phyloP scores from a whole-genome alignment of 2,113 vertebrate species.

The Sinocyclocheilus grahami region DNA sequence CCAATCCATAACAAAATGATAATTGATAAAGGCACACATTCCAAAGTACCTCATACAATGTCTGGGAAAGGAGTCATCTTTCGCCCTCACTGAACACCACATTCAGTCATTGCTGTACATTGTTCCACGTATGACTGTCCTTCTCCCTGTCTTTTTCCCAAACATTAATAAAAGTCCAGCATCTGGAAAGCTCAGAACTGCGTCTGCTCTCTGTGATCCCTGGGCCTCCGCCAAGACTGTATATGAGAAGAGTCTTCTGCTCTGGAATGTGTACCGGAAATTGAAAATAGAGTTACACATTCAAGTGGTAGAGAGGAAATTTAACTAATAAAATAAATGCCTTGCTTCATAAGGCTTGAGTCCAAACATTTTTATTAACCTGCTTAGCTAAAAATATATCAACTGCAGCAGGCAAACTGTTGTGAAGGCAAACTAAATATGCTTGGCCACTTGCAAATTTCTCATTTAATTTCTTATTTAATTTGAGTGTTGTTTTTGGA shows the following conservation, averaged over 20 bases:
- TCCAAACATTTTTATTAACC: slow-evolving; percentile 45
- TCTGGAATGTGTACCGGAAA: slow-evolving; percentile 51
- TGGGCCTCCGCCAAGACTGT: slow-evolving; percentile 33
- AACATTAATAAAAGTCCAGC: slow-evolving; percentile 48
- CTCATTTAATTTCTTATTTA: background rate
- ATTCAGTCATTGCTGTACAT: slow-evolving; percentile 36
- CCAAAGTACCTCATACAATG: background rate
- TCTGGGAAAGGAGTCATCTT: slow-evolving; percentile 36
- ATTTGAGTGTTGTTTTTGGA: background rate
- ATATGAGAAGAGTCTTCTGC: slow-evolving; percentile 46
- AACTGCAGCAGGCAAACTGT: background rate
- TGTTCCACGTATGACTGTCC: slow-evolving; percentile 35
- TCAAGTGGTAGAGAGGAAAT: slow-evolving; percentile 46
- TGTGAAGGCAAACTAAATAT: background rate
- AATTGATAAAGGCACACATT: background rate
- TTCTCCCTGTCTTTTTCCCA: slow-evolving; percentile 14
- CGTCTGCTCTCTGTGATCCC: slow-evolving; percentile 37
- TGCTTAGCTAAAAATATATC: background rate
- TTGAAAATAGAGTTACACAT: slow-evolving; percentile 53
- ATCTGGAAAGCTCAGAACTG: slow-evolving; percentile 36
- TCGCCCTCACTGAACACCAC: background rate
- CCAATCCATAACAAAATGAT: background rate
- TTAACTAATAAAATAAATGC: slow-evolving; percentile 48
- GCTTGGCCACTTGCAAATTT: background rate
- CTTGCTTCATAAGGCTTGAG: slow-evolving; percentile 1